Evolutionary conservation across 2,888 invertebrate species (phyloP), one percentile per base, ranked within the genome.

Genomic region (Rhamnusium bicolor): DNA sequence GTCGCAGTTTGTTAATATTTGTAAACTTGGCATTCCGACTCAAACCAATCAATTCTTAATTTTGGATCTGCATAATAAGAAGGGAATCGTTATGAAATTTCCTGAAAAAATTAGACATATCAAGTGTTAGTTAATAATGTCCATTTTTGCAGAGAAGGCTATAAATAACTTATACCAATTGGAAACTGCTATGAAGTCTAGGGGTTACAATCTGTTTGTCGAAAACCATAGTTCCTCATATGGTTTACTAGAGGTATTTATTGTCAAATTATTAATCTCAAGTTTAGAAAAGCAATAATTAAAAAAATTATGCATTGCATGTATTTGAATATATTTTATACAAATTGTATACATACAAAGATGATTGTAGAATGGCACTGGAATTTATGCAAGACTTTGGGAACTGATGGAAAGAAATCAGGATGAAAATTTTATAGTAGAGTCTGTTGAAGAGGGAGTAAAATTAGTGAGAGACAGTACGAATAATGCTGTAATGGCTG

Each of bases 161-260:
- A 92, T 94, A 47, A 91, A 93, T 53, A 92, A 92, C 6, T 85
- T 94, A 60, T 90, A 90, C 61, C 92, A 92, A 40, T 83, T 94
- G 29, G 93, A 93, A 79, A 88, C 89, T 69, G 94, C 92, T 0
- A 94, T 94, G 93, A 87, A 89, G 53, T 88, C 90, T 47, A 88
- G 91, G 69, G 91, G 90, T 0, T 94, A 93, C 80, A 91, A 92
- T 74, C 85, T 94, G 63, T 92, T 92, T 78, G 94, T 94, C 27
- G 94, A 94, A 85, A 90, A 91, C 69, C 93, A 94, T 83, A 94
- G 94, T 82, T 93, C 94, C 0, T 94, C 93, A 0, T 87, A 93
- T 79, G 90, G 92, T 74, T 92, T 94, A 85, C 87, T 94, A 53
- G 93, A 94, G 89, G 93, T 93, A 83, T 83, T 80, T 47, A n/a